Evolutionary conservation across 1,140 invertebrate genomes (phyloP).

Genomic region (Megathymus violae): DNA sequence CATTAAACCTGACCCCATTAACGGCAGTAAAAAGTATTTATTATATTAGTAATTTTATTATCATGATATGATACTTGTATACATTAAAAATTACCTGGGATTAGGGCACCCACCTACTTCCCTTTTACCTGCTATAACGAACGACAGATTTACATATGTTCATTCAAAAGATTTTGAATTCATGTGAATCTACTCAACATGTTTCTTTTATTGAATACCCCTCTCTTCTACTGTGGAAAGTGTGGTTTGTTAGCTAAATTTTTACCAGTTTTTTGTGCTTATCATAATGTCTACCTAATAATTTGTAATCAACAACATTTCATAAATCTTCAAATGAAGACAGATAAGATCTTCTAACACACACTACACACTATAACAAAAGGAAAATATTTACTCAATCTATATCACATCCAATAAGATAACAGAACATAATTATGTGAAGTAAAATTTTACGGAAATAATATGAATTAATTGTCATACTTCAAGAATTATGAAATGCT

Average conservation of each 20-base stretch:
- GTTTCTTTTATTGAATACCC: constrained; percentile 3
- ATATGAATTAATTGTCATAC: constrained; percentile 10
- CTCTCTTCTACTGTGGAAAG: constrained; percentile 9
- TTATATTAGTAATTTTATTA: neutral
- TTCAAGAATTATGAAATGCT: constrained; percentile 19
- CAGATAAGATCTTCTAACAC: too few species aligned
- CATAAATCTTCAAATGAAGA: constrained; percentile 12
- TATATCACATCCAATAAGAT: neutral
- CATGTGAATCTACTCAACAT: constrained; percentile 12
- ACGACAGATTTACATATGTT: neutral
- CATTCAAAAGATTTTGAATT: neutral
- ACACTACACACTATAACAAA: neutral
- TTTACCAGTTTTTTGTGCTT: constrained; percentile 39
- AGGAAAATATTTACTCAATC: neutral
- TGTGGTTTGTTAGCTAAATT: constrained; percentile 12
- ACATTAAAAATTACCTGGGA: neutral
- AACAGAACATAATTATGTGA: neutral
- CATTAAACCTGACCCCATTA: neutral
- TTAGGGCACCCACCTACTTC: neutral
- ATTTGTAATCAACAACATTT: constrained; percentile 27
- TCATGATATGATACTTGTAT: neutral
- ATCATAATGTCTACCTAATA: constrained; percentile 61
- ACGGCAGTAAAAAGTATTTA: neutral
- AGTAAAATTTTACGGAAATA: neutral
- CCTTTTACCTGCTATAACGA: neutral